Evolutionary conservation across 64 coral and sea anemone species (phyloP).

Genomic region (Platygyra sinensis): DNA sequence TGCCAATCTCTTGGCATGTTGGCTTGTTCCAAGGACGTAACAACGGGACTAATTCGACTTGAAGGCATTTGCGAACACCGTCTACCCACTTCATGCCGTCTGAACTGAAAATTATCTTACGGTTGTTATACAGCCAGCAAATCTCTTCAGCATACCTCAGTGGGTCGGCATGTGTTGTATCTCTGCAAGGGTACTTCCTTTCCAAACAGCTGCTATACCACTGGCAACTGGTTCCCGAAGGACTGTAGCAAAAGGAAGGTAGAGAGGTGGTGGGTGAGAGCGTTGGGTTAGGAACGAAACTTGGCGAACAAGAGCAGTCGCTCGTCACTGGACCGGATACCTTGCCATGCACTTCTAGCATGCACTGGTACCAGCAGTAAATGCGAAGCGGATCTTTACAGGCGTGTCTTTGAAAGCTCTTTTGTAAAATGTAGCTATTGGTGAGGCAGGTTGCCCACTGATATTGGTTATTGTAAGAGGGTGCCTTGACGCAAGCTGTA

Average conservation of each 20-base stretch:
- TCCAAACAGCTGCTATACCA: slow-evolving; percentile 63
- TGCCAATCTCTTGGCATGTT: slow-evolving; percentile 33
- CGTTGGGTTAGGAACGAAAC: too few species aligned
- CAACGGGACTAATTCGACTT: slow-evolving; percentile 51
- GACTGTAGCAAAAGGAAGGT: slow-evolving; percentile 23
- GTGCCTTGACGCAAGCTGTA: not conserved
- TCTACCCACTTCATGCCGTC: slow-evolving; percentile 30
- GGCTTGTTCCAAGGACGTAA: slow-evolving; percentile 38
- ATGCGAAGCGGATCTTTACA: not conserved
- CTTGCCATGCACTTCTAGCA: slow-evolving; percentile 46
- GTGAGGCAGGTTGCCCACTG: slow-evolving; percentile 78
- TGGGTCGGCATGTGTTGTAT: not conserved
- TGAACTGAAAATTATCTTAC: not conserved
- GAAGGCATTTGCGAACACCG: slow-evolving; percentile 55
- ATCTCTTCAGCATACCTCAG: slow-evolving; percentile 45
- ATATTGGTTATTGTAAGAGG: not conserved
- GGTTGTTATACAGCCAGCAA: slow-evolving; percentile 17
- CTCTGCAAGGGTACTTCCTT: slow-evolving; percentile 19
- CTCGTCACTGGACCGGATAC: not conserved
- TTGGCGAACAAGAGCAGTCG: slow-evolving; percentile 41
- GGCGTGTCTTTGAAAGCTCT: too few species aligned
- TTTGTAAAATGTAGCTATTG: slow-evolving; percentile 21
- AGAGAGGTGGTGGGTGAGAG: not conserved
- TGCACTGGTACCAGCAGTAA: slow-evolving; percentile 78
- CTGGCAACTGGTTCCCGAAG: slow-evolving; percentile 7